phyloP scores from a whole-genome alignment of 1,140 invertebrate species.

The Ips nitidus region DNA sequence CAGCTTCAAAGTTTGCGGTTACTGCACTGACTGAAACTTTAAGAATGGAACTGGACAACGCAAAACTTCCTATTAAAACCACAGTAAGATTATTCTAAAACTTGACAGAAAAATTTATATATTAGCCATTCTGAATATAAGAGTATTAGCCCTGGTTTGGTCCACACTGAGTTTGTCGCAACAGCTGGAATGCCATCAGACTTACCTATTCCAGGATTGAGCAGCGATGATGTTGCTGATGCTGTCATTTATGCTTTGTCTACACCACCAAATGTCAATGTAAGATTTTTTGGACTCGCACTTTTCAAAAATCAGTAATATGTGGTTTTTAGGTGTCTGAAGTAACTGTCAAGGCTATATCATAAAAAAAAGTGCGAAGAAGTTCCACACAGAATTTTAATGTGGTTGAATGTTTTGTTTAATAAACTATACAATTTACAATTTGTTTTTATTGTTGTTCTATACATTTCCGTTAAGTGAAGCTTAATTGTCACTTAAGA shows the following conservation, averaged over 20 bases:
- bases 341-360: too few relatives aligned
- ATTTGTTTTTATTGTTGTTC: too few relatives aligned
- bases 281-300: slow-evolving; percentile 37
- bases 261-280: slow-evolving; percentile 57
- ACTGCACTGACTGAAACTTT: slow-evolving; percentile 61
- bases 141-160: slow-evolving; percentile 56
- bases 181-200: slow-evolving; percentile 41
- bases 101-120: background rate
- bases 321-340: slow-evolving; percentile 13
- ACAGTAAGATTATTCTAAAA: slow-evolving; percentile 44
- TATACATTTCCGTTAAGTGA: too few relatives aligned
- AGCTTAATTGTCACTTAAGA: too few relatives aligned
- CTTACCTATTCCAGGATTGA: slow-evolving; percentile 8
- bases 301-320: too few relatives aligned
- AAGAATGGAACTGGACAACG: slow-evolving; percentile 54
- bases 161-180: slow-evolving; percentile 52
- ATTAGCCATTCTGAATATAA: slow-evolving; percentile 2
- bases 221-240: slow-evolving; percentile 56
- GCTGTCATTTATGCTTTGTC: slow-evolving; percentile 56
- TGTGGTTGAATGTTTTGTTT: too few relatives aligned
- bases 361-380: too few relatives aligned
- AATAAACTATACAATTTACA: too few relatives aligned
- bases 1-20: slow-evolving; percentile 62
- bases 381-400: too few relatives aligned
- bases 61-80: slow-evolving; percentile 56